Evolutionary conservation across 2,113 vertebrate genomes (phyloP), one percentile per base, ranked within the genome.

Genomic region (Colinus virginianus): DNA sequence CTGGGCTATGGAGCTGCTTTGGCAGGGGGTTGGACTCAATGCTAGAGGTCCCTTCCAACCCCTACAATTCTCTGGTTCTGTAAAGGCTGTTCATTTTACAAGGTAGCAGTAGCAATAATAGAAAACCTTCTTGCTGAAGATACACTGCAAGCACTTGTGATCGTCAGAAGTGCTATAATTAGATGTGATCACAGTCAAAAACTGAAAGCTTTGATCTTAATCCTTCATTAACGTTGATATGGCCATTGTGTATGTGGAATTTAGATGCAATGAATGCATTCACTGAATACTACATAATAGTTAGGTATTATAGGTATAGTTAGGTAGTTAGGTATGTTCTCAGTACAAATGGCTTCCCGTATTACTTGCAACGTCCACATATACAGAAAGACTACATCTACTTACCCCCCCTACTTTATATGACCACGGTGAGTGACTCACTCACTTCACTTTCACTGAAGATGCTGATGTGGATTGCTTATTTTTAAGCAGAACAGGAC

Each of bases 151-250:
- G 10, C 45, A 32, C n/a, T 71, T 81, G 83, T 42, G 43, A n/a
- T 78, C 82, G 62, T 90, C 76, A 42, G 63, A 92, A 85, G 51
- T 53, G 46, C 51, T 92, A 5, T 67, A 92, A 85, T 90, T 90
- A 92, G 51, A 64, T 82, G 62, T 71, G 72, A 79, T 95, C 68
- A 43, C 70, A 85, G 87, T 85, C 51, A 82, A 34, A 46, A 78
- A 40, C 62, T 71, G 51, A 87, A 94, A 92, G 76, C 79, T 88
- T 94, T 88, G 79, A 56, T 90, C 63, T 67, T 92, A 92, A 67
- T 92, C 67, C 46, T 48, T 90, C 36, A 53, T 53, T 53, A 53
- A 53, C 51, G 14, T 67, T 90, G 70, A 78, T 55, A 45, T 79
- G 64, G 22, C 36, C 36, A 14, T 67, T 92, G n/a, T 1, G 0